Base-by-base conservation (phyloP, 2,797 vertebrate genomes). In the Ptychobarbus kaznakovi region DNA sequence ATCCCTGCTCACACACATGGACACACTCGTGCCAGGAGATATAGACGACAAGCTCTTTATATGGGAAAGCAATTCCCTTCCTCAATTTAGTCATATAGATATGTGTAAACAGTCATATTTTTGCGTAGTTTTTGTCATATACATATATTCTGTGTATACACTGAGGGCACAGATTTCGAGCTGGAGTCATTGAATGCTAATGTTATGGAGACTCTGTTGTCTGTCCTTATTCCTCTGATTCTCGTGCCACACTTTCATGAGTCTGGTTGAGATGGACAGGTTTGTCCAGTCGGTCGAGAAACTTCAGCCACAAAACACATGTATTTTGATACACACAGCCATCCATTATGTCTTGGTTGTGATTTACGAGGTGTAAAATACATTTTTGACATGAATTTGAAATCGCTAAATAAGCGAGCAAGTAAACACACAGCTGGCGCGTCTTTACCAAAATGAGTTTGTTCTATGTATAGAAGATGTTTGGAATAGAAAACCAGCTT, bases 231-330 rank as follows among this genome's bases (percentile, higher is more conserved):
- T 75, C 65, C 80, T 53, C 11, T 53, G 13, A 40, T 81, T 40
- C 78, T 80, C 6, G 0, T 12, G 49, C 66, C 44, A 8, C 3
- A 7, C 66, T 32, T 32, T 65, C 42, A 77, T n/a, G 35, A 16
- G n/a, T 22, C 25, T 56, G 25, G 40, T n/a, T 8, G 8, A 58
- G 28, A 42, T 35, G 75, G 75, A 84, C 75, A 18, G 83, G 83
- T 84, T 84, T 78, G 74, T 84, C 83, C 75, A 79, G 75, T 84
- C 75, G 42, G 49, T 77, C 13, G 7, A 70, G 75, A 25, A 84
- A n/a, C n/a, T 84, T 68, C 11, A 76, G 35, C 35, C 35, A 38
- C 35, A 38, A 38, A 38, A 38, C 3, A 0, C 35, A 15, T 75
- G 32, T 40, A 66, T 83, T n/a, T n/a, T n/a, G n/a, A 79, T 46